A percentile compares a stretch with the other conserved stretches of the same genome.
phyloP scores from a whole-genome alignment of 2,888 invertebrate species.

The Phanerotoma sp. region DNA sequence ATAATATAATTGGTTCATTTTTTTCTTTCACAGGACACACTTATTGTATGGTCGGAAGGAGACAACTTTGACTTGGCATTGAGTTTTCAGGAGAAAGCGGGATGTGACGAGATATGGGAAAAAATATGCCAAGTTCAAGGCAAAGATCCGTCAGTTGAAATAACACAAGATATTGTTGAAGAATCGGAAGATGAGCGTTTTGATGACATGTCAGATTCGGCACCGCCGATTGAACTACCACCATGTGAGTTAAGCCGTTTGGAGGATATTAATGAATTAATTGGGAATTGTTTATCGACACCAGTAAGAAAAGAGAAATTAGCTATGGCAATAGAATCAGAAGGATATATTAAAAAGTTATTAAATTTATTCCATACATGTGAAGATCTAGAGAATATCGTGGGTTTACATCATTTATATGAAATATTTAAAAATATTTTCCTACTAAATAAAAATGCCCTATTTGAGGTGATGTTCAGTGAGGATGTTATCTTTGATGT shows the following conservation, averaged over 20 bases:
- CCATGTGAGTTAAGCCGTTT: conserved; percentile 91
- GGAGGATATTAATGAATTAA: conserved; percentile 93
- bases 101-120: conserved; percentile 99
- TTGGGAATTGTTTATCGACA: conserved; percentile 84
- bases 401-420: conserved; percentile 92
- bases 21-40: conserved; percentile 84
- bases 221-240: conserved; percentile 92
- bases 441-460: conserved; percentile 93
- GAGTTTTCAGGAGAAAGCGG: conserved; percentile 99
- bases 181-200: conserved; percentile 96
- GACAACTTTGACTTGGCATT: conserved; percentile 99
- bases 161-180: conserved; percentile 95
- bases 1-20: not conserved
- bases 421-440: conserved; percentile 99
- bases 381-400: conserved; percentile 94
- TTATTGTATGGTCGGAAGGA: conserved; percentile 99
- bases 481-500: conserved; percentile 97
- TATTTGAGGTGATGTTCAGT: conserved; percentile 97
- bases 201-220: conserved; percentile 94
- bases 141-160: conserved; percentile 97
- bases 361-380: conserved; percentile 95
- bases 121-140: conserved; percentile 99
- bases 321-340: conserved; percentile 88
- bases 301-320: conserved; percentile 93
- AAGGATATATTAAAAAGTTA: conserved; percentile 93